Base-by-base conservation (phyloP, 2,113 vertebrate species). In the Trichechus manatus region DNA sequence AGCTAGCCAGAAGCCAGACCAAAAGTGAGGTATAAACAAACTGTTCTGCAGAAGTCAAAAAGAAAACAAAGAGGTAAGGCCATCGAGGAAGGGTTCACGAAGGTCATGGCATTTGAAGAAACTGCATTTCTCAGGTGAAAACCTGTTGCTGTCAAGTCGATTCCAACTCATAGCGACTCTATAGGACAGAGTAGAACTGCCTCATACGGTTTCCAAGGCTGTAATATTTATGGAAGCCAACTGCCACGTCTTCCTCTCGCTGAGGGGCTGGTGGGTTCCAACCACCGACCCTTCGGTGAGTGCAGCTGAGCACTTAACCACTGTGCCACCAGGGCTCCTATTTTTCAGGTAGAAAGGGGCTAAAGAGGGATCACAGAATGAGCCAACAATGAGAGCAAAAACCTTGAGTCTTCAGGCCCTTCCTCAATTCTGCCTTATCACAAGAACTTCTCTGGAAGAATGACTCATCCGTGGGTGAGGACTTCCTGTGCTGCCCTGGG, bases 21-120 rank as follows among this genome's bases (percentile, higher is more conserved):
- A 63, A 79, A 87, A 80, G 42, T 93, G 42, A 56, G 22, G 20
- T n/a, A 23, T 50, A 93, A 91, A 82, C 44, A 96, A 74, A 80
- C 44, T 74, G 4, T 3, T 80, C 3, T 20, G 25, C 23, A 89
- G 47, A 87, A 88, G 14, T 27, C 29, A 80, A 95, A 74, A 39
- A 29, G 39, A 72, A 70, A n/a, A 44, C 31, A 44, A n/a, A 90
- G 33, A 81, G 0, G 0, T 17, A 66, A 68, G 7, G 2, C 23
- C 33, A 44, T n/a, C 25, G 50, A 61, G 5, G 14, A 31, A 53
- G 3, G 25, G 5, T 44, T 47, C 61, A 23, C 14, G 3, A 70
- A 87, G n/a, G 17, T 27, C 33, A 17, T 36, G 44, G 4, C 4
- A 80, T 59, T 77, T 81, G n/a, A 78, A 77, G n/a, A 17, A 33